Conservation (phyloP, 2,113 vertebrate species). For the Oreochromis tanganicae region DNA sequence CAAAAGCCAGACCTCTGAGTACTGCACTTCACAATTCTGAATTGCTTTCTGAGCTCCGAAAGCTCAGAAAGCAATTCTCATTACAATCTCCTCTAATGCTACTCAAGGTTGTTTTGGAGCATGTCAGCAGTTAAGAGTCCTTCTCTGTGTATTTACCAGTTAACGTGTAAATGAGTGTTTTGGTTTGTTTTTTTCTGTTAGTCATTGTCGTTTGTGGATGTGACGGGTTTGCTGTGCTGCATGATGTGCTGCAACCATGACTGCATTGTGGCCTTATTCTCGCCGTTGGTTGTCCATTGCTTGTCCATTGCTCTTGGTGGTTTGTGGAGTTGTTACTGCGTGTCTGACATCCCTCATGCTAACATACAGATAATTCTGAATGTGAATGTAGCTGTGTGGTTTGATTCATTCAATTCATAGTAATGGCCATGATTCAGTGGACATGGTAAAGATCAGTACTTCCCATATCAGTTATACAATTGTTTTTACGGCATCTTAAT, state of each 20-base stretch:
- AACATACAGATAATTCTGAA: neutral
- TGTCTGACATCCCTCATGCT: neutral
- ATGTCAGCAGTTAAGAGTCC: neutral
- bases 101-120: neutral
- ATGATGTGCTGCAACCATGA: neutral
- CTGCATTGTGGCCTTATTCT: neutral
- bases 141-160: neutral
- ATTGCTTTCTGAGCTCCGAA: neutral
- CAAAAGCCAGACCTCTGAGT: slow-evolving; percentile 7
- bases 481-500: neutral
- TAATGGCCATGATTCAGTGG: neutral
- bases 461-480: neutral
- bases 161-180: neutral
- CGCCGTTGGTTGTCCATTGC: neutral
- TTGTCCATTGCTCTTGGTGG: neutral
- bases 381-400: neutral
- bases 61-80: neutral
- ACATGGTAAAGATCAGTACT: neutral
- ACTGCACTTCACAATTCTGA: neutral
- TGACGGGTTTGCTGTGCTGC: slow-evolving; percentile 6
- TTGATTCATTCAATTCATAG: neutral
- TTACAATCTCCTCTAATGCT: neutral
- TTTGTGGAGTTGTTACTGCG: neutral
- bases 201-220: neutral
- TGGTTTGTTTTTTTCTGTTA: neutral